Base-by-base conservation (phyloP, 1,140 invertebrate genomes). In the Drosophila suzukii region DNA sequence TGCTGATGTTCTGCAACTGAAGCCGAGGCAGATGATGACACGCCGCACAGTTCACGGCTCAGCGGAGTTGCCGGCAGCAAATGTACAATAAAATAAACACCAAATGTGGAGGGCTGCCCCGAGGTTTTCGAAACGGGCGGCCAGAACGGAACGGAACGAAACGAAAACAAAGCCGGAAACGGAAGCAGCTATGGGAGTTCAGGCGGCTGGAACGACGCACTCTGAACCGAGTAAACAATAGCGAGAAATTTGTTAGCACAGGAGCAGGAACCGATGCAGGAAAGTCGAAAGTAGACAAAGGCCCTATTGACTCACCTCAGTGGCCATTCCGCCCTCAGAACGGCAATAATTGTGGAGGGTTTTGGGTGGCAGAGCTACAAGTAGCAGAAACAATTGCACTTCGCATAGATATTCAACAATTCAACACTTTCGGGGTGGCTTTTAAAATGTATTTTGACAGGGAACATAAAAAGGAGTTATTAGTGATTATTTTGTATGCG, bases 21-120 rank as follows among this genome's bases (percentile, higher is more conserved):
- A 32, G 57, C 41, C 38, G 34, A 8, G 54, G 50, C 44, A 55
- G 70, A 59, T 76, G 83, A 77, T 89, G 73, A 70, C 75, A 89
- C 62, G 76, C 76, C 77, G 75, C 58, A 77, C 65, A 44, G 75
- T 85, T 81, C 82, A 86, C 78, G 82, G 73, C 73, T 85, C 82
- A 65, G 59, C 68, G 82, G 73, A 66, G 79, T 65, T 60, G 71
- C 79, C 61, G 66, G 72, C 73, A 83, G 66, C 73, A 83, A 84
- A 74, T 84, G 78, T 84, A 85, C 82, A 85, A 86, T 85, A 88
- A 85, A 78, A 85, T 88, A 81, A 78, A 85, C 83, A 82, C 83
- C 47, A 49, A 71, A 59, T 75, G 61, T 71, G 60, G 39, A 63
- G 32, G 43, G 39, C 65, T 46, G 62, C 70, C 65, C 65, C 41